A percentile compares a stretch with the other conserved stretches of the same genome.
phyloP scores from a whole-genome alignment of 2,113 vertebrate genomes.

The Gallinago undulata region DNA sequence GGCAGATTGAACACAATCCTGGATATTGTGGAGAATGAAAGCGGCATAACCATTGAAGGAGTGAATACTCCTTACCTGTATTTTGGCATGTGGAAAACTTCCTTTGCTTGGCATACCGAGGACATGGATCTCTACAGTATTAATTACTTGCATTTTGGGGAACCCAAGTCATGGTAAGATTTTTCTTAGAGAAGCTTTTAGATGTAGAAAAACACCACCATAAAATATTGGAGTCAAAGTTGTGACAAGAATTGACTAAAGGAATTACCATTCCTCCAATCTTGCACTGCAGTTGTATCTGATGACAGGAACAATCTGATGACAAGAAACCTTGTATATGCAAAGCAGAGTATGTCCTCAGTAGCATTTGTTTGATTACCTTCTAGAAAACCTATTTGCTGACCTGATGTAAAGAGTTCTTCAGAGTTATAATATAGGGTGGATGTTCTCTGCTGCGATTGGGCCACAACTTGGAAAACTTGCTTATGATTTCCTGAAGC shows the following conservation, averaged over 20 bases:
- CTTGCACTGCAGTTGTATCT: background rate
- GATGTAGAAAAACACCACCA: background rate
- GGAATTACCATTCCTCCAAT: background rate
- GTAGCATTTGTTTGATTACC: background rate
- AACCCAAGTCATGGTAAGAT: constrained; percentile 93
- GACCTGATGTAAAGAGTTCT: background rate
- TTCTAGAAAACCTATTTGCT: background rate
- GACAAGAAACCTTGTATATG: background rate
- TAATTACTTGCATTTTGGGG: constrained; percentile 96
- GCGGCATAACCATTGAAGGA: constrained; percentile 92
- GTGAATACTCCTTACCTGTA: constrained; percentile 93
- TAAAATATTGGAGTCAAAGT: background rate
- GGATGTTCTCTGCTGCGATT: background rate
- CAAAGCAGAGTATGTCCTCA: background rate
- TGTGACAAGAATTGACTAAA: background rate
- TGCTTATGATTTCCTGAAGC: background rate
- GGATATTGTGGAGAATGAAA: constrained; percentile 91
- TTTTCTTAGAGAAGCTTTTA: background rate
- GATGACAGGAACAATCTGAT: background rate
- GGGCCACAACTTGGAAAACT: background rate
- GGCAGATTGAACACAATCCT: constrained; percentile 89
- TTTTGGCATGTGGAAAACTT: constrained; percentile 99
- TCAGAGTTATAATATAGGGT: background rate
- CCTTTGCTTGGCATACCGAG: constrained; percentile 97
- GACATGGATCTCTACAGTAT: constrained; percentile 99